Evolutionary conservation across 2,113 vertebrate genomes (phyloP).

Genomic region (Steatornis caripensis): DNA sequence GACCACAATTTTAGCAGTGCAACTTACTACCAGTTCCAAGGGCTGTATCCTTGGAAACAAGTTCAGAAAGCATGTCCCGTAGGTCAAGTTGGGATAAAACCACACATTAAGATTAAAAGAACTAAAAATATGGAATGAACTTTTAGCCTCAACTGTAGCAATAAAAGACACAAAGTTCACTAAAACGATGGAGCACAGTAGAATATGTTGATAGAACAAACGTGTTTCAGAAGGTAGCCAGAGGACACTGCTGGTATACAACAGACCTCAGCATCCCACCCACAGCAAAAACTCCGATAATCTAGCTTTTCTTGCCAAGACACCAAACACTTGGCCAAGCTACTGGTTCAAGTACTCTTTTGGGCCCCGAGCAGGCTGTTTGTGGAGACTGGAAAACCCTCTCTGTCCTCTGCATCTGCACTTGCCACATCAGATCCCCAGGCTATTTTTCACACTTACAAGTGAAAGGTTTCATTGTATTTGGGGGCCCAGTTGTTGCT

Average conservation of each 20-base stretch:
- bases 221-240: background rate
- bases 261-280: background rate
- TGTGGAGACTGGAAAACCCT: background rate
- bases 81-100: background rate
- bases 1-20: background rate
- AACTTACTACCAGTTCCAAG: background rate
- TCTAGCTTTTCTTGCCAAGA: background rate
- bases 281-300: background rate
- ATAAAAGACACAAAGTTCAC: background rate
- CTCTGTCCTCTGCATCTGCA: background rate
- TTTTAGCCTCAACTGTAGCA: background rate
- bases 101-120: background rate
- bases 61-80: background rate
- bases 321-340: background rate
- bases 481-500: constrained; percentile 99
- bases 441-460: constrained; percentile 77
- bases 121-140: background rate
- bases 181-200: background rate
- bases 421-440: background rate
- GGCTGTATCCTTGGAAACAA: background rate
- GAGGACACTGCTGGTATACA: background rate
- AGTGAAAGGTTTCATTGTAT: constrained; percentile 96
- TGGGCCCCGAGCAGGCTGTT: background rate
- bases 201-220: background rate
- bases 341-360: background rate